These are phyloP conservation scores for Helicoverpa armigera DNA, from an alignment of 1,140 invertebrate genomes.

Conservation along the genomic window DNA sequence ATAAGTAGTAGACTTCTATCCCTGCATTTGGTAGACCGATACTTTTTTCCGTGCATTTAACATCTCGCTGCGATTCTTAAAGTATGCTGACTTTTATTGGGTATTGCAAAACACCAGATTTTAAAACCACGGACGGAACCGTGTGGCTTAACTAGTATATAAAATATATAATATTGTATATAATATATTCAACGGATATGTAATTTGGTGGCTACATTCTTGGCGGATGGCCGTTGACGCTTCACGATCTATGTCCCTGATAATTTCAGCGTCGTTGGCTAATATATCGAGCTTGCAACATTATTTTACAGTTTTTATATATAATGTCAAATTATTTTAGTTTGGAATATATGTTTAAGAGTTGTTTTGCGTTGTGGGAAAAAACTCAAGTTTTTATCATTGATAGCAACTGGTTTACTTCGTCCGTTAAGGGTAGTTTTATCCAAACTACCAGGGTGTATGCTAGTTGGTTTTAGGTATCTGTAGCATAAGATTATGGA, in stretches of 20 bases:
- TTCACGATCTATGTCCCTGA: conserved; percentile 60
- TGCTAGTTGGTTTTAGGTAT: too few species aligned
- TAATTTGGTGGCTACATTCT: conserved; percentile 70
- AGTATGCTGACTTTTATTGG: too few species aligned
- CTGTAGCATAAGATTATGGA: too few species aligned
- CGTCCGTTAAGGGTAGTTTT: neutral
- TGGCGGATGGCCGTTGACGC: conserved; percentile 61
- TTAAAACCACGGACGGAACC: too few species aligned
- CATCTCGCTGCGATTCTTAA: too few species aligned
- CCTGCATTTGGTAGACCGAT: too few species aligned
- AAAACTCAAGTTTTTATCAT: too few species aligned
- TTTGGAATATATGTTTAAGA: neutral
- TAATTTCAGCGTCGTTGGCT: conserved; percentile 64
- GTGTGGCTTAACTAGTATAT: conserved; percentile 15
- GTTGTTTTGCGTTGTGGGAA: neutral
- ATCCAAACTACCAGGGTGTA: neutral
- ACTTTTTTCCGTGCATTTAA: too few species aligned
- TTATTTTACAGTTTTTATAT: conserved; percentile 45
- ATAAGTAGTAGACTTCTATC: too few species aligned
- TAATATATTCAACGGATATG: conserved; percentile 60
- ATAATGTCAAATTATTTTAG: conserved; percentile 29
- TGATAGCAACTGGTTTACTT: neutral
- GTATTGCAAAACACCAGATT: too few species aligned
- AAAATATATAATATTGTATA: conserved; percentile 6
- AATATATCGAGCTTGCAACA: conserved; percentile 43